phyloP scores from a whole-genome alignment of 2,888 invertebrate genomes.

The Falcaria lacertinaria region DNA sequence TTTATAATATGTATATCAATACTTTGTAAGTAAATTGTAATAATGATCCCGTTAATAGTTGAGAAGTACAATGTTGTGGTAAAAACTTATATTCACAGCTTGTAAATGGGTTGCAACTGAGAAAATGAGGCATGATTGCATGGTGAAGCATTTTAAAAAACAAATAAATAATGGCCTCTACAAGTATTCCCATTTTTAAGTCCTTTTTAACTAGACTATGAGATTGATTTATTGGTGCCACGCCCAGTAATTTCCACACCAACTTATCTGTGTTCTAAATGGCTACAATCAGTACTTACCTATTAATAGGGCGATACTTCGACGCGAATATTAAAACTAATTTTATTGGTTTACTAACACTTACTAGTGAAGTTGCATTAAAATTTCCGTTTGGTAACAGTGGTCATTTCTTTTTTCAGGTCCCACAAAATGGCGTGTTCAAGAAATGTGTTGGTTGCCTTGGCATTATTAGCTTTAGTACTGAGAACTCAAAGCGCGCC shows the following conservation, averaged over 20 bases:
- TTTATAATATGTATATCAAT: no score
- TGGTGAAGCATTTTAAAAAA: conserved; percentile 6
- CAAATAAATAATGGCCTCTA: conserved; percentile 4
- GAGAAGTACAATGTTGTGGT: conserved; percentile 8
- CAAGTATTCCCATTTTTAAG: conserved; percentile 1
- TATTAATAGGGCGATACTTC: no score
- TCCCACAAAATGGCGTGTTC: conserved; percentile 49
- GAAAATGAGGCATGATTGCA: conserved; percentile 13
- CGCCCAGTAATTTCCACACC: conserved; percentile 3
- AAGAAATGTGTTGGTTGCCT: conserved; percentile 37
- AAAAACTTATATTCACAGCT: conserved; percentile 23
- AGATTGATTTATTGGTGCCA: conserved; percentile 5
- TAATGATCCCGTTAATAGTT: background rate
- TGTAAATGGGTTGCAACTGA: conserved; percentile 16
- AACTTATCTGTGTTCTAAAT: background rate
- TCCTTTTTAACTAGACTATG: background rate
- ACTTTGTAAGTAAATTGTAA: no score
- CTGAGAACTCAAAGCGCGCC: conserved; percentile 51
- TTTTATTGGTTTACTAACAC: background rate
- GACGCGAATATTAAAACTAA: background rate
- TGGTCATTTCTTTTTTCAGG: conserved; percentile 32
- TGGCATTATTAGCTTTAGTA: conserved; percentile 45
- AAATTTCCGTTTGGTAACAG: background rate
- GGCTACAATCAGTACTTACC: background rate
- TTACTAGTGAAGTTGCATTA: background rate